phyloP scores from a whole-genome alignment of 2,113 vertebrate species.

The Hippocampus guttulatus region DNA sequence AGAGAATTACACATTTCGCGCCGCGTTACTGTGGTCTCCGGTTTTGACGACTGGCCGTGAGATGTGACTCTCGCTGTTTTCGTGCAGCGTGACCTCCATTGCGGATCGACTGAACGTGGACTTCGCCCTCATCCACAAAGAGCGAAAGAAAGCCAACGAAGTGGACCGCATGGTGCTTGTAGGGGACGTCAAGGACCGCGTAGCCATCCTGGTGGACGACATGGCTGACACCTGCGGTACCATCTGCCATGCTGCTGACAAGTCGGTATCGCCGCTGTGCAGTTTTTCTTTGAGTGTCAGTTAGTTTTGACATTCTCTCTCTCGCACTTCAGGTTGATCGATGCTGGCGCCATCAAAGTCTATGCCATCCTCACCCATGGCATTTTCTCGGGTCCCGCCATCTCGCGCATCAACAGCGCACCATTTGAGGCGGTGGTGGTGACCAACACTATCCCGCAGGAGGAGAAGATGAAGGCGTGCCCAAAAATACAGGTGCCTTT shows the following conservation, averaged over 20 bases:
- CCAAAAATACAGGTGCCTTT: constrained; percentile 87
- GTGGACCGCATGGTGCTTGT: constrained; percentile 96
- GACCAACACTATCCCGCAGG: constrained; percentile 94
- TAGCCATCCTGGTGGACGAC: constrained; percentile 91
- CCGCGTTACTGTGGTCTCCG: too few species aligned
- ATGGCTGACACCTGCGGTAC: constrained; percentile 97
- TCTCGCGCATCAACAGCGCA: constrained; percentile 90
- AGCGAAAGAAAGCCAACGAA: constrained; percentile 93
- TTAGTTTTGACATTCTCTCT: not conserved
- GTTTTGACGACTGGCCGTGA: too few species aligned
- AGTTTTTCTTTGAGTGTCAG: too few species aligned
- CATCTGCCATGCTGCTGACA: constrained; percentile 90
- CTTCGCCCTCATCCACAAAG: constrained; percentile 94
- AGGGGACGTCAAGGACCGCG: constrained; percentile 87
- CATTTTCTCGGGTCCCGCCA: constrained; percentile 93
- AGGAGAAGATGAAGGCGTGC: constrained; percentile 93
- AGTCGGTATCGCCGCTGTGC: constrained; percentile 65
- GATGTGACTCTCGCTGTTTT: too few species aligned
- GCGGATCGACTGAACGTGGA: constrained; percentile 92
- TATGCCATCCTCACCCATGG: constrained; percentile 95
- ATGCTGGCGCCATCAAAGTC: constrained; percentile 88
- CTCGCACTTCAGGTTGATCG: constrained; percentile 74
- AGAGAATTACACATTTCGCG: too few species aligned
- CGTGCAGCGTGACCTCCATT: constrained; percentile 86
- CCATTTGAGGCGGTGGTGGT: constrained; percentile 92